Evolutionary conservation across 2,113 vertebrate genomes (phyloP).

Genomic region (Aramus guarauna): DNA sequence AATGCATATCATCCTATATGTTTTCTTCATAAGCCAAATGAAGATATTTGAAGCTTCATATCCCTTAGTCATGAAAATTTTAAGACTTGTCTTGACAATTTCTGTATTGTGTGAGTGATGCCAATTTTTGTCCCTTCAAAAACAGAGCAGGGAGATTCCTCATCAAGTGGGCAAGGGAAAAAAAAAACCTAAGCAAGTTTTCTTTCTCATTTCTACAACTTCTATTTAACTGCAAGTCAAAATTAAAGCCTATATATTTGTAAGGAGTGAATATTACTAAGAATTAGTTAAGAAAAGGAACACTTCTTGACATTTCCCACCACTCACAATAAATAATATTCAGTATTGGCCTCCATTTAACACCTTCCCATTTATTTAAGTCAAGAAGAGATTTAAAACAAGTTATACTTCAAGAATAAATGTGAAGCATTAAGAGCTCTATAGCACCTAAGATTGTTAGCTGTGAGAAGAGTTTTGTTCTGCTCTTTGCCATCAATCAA

Average conservation of each 20-base stretch:
- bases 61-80: neutral
- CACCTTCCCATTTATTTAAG: neutral
- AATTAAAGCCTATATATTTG: neutral
- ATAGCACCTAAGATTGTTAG: constrained; percentile 24
- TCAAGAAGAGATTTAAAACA: neutral
- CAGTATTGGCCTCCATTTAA: neutral
- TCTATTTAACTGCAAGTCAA: neutral
- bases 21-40: neutral
- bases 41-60: neutral
- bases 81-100: neutral
- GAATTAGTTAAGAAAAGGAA: neutral
- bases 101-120: neutral
- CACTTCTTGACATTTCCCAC: neutral
- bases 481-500: constrained; percentile 16
- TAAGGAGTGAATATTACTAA: neutral
- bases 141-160: neutral
- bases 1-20: accelerated
- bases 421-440: constrained; percentile 1
- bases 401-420: constrained; percentile 19
- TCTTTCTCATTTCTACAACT: neutral
- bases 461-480: constrained; percentile 41
- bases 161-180: neutral
- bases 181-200: neutral
- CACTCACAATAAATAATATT: neutral
- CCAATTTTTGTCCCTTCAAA: neutral